Evolutionary conservation across 2,113 vertebrate genomes (phyloP).

Genomic region (Dasyornis broadbenti): DNA sequence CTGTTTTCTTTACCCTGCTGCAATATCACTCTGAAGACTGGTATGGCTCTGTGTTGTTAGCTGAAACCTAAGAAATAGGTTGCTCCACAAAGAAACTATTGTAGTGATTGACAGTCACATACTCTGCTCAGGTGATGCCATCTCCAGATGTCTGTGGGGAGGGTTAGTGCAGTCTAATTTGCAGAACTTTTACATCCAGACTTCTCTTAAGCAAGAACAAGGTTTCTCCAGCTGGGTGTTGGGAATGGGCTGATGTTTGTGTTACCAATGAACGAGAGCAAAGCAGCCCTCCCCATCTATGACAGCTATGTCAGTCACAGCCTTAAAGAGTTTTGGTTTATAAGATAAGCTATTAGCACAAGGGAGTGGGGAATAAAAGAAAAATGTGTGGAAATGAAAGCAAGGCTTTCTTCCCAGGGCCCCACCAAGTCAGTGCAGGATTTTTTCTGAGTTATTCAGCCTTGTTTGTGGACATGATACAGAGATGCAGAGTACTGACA

Average conservation of each 20-base stretch:
- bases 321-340: background rate
- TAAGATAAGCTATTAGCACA: conserved; percentile 15
- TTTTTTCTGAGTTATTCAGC: background rate
- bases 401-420: background rate
- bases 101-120: background rate
- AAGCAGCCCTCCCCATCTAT: background rate
- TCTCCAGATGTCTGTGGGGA: background rate
- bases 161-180: background rate
- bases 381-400: conserved; percentile 6
- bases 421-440: background rate
- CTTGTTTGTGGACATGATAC: background rate
- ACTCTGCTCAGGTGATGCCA: background rate
- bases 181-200: background rate
- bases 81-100: background rate
- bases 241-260: background rate
- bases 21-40: background rate
- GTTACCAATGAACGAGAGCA: background rate
- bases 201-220: background rate
- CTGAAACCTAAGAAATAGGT: background rate
- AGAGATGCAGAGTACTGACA: background rate
- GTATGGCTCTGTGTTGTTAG: background rate
- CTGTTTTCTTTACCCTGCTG: background rate
- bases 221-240: background rate
- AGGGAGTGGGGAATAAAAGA: background rate
- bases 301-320: background rate